Conservation (phyloP, 2,113 vertebrate species). For the Actenoides lindsayi region DNA sequence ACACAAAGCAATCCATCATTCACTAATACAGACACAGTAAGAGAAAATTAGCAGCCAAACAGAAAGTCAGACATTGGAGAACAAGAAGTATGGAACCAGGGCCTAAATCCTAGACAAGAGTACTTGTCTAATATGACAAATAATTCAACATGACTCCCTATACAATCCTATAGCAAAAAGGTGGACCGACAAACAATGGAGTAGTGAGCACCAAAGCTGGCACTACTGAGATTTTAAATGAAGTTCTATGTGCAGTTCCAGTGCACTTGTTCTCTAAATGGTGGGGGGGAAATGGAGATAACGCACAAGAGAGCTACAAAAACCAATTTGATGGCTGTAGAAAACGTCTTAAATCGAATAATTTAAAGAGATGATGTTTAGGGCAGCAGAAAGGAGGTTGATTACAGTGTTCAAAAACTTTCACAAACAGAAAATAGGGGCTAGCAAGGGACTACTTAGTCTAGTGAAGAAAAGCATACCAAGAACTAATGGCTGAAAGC, state of each 20-base stretch:
- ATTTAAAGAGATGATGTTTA: neutral
- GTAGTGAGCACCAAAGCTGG: neutral
- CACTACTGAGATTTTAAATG: neutral
- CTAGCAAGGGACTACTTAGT: neutral
- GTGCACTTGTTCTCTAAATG: neutral
- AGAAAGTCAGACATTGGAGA: neutral
- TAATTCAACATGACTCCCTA: neutral
- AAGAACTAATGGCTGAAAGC: neutral
- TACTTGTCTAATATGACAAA: neutral
- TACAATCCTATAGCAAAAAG: neutral
- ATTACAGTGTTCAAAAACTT: neutral
- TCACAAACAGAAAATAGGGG: neutral
- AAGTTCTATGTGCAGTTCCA: neutral
- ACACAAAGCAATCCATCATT: neutral
- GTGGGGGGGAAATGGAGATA: neutral
- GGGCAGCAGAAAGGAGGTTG: neutral
- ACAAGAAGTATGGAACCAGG: neutral
- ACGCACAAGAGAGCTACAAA: neutral
- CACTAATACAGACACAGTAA: neutral
- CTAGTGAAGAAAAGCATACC: neutral
- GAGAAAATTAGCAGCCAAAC: neutral
- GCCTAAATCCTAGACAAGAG: neutral
- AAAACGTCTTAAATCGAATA: neutral
- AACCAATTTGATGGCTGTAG: neutral
- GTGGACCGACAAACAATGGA: neutral